These are phyloP conservation scores for Lissonota sp. DNA, from an alignment of 2,888 invertebrate species.

Conservation along the genomic window DNA sequence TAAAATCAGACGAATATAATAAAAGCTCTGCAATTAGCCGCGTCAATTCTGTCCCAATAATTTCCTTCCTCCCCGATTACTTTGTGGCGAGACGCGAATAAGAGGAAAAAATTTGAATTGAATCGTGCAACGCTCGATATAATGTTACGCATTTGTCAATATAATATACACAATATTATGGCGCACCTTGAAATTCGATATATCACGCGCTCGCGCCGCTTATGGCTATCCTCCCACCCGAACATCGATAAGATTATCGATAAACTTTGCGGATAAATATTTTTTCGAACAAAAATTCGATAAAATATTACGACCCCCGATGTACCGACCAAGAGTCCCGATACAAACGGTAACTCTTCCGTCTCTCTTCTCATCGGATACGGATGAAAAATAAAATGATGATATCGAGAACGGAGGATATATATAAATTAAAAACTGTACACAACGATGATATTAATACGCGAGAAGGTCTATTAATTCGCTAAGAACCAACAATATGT, in stretches of 20 bases:
- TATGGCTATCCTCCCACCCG: conserved; percentile 67
- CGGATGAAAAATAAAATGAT: neutral
- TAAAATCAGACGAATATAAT: too few relatives aligned
- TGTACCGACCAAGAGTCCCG: neutral
- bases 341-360: conserved; percentile 34
- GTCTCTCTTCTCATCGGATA: too few relatives aligned
- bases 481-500: conserved; percentile 76
- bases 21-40: too few relatives aligned
- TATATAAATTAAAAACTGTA: neutral
- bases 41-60: too few relatives aligned
- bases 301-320: neutral
- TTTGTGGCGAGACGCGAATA: neutral
- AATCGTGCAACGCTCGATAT: conserved; percentile 53
- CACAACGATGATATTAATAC: conserved; percentile 74
- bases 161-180: conserved; percentile 59
- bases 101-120: neutral
- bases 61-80: too few relatives aligned
- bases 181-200: conserved; percentile 77
- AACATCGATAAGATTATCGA: conserved; percentile 70
- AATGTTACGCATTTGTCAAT: conserved; percentile 72
- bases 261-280: neutral
- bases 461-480: conserved; percentile 80
- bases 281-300: conserved; percentile 12
- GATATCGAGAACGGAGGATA: conserved; percentile 14
- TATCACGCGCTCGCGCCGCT: conserved; percentile 62